Conservation (phyloP, 2,113 vertebrate genomes). For the Pyxicephalus adspersus region DNA sequence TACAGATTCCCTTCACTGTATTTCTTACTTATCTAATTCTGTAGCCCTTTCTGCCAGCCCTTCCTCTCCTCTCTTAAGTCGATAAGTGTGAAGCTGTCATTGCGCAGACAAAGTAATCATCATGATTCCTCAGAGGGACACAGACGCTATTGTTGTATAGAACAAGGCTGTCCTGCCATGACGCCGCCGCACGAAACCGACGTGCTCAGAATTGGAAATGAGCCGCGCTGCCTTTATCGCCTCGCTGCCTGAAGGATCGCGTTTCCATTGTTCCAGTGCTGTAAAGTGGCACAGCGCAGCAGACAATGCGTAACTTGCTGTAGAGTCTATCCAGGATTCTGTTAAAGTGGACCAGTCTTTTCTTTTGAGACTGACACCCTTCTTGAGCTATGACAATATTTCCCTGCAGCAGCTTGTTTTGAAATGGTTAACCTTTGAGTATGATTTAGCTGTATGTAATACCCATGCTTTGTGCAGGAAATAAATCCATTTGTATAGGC, state of each 20-base stretch:
- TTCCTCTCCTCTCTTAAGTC: slow-evolving; percentile 1
- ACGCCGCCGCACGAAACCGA: not conserved
- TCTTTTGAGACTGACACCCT: too few species aligned
- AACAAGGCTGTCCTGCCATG: slow-evolving; percentile 17
- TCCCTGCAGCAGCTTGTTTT: too few species aligned
- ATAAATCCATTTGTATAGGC: too few species aligned
- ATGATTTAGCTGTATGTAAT: too few species aligned
- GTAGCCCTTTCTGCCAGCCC: not conserved
- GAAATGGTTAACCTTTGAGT: too few species aligned
- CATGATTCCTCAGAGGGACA: slow-evolving; percentile 21
- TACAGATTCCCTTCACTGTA: not conserved
- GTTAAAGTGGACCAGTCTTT: too few species aligned
- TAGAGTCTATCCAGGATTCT: not conserved
- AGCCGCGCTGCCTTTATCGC: slow-evolving; percentile 12
- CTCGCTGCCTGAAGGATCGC: not conserved
- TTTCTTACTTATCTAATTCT: not conserved
- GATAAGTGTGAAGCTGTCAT: slow-evolving; percentile 36
- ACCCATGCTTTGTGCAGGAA: too few species aligned
- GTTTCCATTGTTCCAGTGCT: slow-evolving; percentile 21
- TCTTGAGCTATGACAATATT: too few species aligned
- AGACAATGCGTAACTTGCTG: not conserved
- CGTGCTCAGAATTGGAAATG: slow-evolving; percentile 47
- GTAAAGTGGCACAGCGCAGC: not conserved
- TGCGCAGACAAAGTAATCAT: slow-evolving; percentile 45
- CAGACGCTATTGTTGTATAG: slow-evolving; percentile 40